Conservation (phyloP, 2,113 vertebrate species). For the Neogobius melanostomus region DNA sequence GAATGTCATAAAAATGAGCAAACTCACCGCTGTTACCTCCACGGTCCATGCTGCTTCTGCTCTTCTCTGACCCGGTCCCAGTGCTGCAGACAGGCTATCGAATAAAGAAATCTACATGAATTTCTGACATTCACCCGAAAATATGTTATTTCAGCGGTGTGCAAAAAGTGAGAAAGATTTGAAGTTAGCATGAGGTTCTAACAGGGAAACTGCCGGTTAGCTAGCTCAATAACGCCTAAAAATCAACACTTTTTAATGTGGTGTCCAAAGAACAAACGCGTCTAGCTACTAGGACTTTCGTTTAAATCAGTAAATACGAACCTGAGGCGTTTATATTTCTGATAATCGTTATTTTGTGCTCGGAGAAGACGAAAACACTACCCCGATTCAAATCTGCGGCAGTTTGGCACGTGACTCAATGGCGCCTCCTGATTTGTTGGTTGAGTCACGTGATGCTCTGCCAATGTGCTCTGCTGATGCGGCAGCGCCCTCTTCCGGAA, state of each 20-base stretch:
- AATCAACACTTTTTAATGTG: not conserved
- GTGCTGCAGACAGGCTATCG: not conserved
- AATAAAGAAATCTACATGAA: not conserved
- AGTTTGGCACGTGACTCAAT: constrained; percentile 50
- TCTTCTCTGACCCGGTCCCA: constrained; percentile 17
- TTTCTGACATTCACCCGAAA: not conserved
- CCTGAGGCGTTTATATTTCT: not conserved
- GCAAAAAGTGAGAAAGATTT: not conserved
- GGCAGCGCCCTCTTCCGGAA: no score
- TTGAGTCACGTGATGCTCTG: no score
- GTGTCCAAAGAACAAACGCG: fast-evolving
- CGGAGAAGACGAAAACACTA: constrained; percentile 12
- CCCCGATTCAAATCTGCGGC: constrained; percentile 75
- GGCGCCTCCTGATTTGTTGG: constrained; percentile 55
- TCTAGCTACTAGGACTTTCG: no score
- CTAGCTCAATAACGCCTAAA: not conserved
- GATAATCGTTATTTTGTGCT: constrained; percentile 3
- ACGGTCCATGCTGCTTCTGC: constrained; percentile 44
- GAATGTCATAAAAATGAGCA: not conserved
- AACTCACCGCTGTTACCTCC: constrained; percentile 41
- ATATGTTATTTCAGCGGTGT: not conserved
- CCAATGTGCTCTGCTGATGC: no score
- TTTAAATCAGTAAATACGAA: constrained; percentile 15
- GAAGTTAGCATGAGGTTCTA: not conserved
- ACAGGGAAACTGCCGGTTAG: not conserved